Evolutionary conservation across 2,888 invertebrate genomes (phyloP), one percentile per base, ranked within the genome.

Genomic region (Drosophila stalkeri): DNA sequence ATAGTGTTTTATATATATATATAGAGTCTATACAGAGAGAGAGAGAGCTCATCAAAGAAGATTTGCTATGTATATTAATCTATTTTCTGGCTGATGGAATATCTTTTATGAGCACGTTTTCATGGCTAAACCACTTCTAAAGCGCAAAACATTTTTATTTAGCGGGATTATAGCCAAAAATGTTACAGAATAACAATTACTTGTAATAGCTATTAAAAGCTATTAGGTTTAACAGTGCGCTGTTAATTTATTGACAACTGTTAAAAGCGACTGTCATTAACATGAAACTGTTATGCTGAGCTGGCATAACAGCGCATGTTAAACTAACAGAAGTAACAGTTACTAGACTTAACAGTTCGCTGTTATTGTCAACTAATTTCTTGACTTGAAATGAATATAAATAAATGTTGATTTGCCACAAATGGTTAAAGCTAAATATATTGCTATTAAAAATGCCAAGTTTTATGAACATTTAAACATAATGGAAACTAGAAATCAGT

Each of bases 401-500:
- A 41, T 44, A 69, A 61, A 61, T 71, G 69, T 52, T 69, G 44
- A 37, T 43, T 46, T 55, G 55, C 37, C 54, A 35, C 31, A 31
- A 64, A 47, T 43, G 43, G 18, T 51, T 27, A 35, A 46, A 33
- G 35, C 23, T 51, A 63, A 60, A 52, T 46, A 14, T 20, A 46
- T 55, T 43, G 59, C 65, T 47, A 76, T 61, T 77, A 67, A 80
- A 78, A 68, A 52, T 73, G 79, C 52, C 67, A 81, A 27, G 35
- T 61, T 74, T 81, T 70, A 75, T 75, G 70, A 52, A 60, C 54
- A 70, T 72, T 59, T 23, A 49, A 75, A 69, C 51, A 78, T n/a
- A 27, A 56, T 16, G 23, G 61, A 52, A 64, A 64, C n/a, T 44
- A 37, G 41, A 59, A 55, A 62, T 44, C 46, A 11, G 12, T 23